Evolutionary conservation across 2,888 invertebrate species (phyloP).

Genomic region (Drosophila algonquin): DNA sequence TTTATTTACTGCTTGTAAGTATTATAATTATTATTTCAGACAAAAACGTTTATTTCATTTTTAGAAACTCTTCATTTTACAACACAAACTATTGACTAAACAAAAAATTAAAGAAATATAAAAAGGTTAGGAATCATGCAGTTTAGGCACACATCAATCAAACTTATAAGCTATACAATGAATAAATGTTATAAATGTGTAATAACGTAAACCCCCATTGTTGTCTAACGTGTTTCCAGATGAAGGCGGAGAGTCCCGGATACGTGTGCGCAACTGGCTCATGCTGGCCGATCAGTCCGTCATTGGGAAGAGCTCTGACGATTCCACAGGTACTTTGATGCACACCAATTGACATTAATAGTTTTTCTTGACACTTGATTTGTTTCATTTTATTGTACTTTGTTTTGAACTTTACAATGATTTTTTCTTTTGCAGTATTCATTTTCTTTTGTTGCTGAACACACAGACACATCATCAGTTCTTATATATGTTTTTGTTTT

Average conservation of each 20-base stretch:
- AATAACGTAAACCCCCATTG: background rate
- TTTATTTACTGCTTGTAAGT: slow-evolving; percentile 69
- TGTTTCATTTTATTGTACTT: background rate
- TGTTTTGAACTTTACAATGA: slow-evolving; percentile 22
- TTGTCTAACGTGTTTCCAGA: slow-evolving; percentile 50
- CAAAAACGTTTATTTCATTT: slow-evolving; percentile 26
- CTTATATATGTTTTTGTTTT: background rate
- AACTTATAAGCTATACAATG: background rate
- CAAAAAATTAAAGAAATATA: slow-evolving; percentile 2
- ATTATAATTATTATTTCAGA: slow-evolving; percentile 47
- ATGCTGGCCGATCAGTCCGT: slow-evolving; percentile 83
- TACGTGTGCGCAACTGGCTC: slow-evolving; percentile 83
- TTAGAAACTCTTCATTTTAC: slow-evolving; percentile 17
- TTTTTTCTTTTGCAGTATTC: slow-evolving; percentile 72
- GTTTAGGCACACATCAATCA: slow-evolving; percentile 49
- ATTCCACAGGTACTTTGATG: slow-evolving; percentile 65
- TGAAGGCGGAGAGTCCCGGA: slow-evolving; percentile 79
- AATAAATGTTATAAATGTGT: background rate
- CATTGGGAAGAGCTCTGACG: slow-evolving; percentile 69
- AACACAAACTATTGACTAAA: slow-evolving; percentile 17
- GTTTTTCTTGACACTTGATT: slow-evolving; percentile 8
- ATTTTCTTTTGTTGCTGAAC: slow-evolving; percentile 57
- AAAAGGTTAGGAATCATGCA: slow-evolving; percentile 36
- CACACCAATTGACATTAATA: slow-evolving; percentile 12
- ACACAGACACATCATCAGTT: slow-evolving; percentile 29